Evolutionary conservation across 2,113 vertebrate genomes (phyloP).

Genomic region (Proteles cristata): DNA sequence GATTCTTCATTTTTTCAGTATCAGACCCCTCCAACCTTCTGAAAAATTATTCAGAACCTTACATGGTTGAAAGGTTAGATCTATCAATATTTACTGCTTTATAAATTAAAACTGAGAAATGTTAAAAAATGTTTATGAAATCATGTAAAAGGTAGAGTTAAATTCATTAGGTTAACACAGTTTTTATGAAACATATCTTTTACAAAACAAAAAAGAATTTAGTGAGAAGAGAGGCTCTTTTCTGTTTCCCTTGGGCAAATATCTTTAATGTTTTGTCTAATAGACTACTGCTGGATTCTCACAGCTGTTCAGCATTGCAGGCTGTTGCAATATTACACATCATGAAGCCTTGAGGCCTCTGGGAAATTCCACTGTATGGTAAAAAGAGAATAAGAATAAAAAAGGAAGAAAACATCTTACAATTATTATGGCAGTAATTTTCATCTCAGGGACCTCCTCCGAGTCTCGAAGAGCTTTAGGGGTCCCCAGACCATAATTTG

Average conservation of each 20-base stretch:
- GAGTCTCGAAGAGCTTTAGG: not conserved
- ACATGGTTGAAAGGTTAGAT: not conserved
- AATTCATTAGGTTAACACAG: not conserved
- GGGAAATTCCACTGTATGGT: not conserved
- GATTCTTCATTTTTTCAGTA: not conserved
- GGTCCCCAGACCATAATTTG: not conserved
- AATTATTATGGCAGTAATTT: not conserved
- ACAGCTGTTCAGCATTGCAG: not conserved
- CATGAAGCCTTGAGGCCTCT: not conserved
- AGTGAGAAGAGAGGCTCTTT: not conserved
- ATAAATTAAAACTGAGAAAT: conserved; percentile 23
- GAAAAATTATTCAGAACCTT: not conserved
- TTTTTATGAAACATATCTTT: conserved; percentile 18
- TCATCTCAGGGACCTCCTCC: not conserved
- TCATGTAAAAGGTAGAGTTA: conserved; percentile 1
- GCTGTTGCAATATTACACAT: not conserved
- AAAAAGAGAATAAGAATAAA: not conserved
- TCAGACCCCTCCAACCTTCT: not conserved
- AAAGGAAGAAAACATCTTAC: not conserved
- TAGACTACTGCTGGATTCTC: not conserved
- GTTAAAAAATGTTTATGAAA: not conserved
- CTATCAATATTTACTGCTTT: not conserved
- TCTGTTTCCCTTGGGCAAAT: not conserved
- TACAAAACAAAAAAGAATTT: not conserved
- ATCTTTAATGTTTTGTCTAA: not conserved